A percentile compares a stretch with the other conserved stretches of the same genome.
Evolutionary conservation across 1,140 invertebrate genomes (phyloP).

Genomic region (Monomorium pharaonis): DNA sequence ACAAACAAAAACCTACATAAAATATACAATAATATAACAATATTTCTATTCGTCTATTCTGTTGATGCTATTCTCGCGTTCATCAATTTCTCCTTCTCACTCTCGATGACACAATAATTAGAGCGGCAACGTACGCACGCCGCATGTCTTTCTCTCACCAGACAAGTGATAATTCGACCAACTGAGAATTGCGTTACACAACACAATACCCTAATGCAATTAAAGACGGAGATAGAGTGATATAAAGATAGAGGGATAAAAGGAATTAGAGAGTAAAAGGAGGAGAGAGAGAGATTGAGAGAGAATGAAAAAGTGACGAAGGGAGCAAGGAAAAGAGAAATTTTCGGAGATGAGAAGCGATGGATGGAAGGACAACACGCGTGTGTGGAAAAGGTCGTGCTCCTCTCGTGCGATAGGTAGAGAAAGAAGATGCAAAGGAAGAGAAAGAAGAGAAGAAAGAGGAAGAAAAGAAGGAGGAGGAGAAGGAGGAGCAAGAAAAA

Average conservation of each 20-base stretch:
- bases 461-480: neutral
- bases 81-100: constrained; percentile 59
- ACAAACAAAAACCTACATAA: too few relatives aligned
- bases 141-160: constrained; percentile 29
- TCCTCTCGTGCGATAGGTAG: constrained; percentile 21
- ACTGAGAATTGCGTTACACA: constrained; percentile 68
- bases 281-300: neutral
- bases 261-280: neutral
- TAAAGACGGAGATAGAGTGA: constrained; percentile 73
- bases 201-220: constrained; percentile 72
- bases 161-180: constrained; percentile 58
- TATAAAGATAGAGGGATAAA: constrained; percentile 25
- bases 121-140: constrained; percentile 12
- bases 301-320: neutral
- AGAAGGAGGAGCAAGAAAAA: constrained; percentile 23
- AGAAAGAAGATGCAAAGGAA: constrained; percentile 43
- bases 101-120: constrained; percentile 34
- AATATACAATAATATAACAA: neutral
- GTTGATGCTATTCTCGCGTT: neutral
- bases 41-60: neutral
- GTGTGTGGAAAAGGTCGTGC: constrained; percentile 38
- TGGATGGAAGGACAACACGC: constrained; percentile 22
- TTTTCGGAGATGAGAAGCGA: constrained; percentile 47
- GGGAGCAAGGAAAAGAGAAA: constrained; percentile 44
- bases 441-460: too few relatives aligned